Base-by-base conservation (phyloP, 2,797 vertebrate genomes). In the Allobates femoralis region DNA sequence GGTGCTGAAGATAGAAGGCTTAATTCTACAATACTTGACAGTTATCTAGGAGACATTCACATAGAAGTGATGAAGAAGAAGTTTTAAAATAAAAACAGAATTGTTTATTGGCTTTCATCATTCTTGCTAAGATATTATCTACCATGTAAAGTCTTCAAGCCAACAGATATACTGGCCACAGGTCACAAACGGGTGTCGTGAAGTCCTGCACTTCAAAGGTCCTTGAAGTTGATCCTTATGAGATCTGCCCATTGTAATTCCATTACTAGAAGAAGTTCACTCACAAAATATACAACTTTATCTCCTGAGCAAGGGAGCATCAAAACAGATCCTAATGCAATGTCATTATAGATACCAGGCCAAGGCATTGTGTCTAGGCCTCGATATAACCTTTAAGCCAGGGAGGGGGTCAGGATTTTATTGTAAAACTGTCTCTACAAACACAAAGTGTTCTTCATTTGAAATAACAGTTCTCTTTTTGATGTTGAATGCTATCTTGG, bases 1-100 rank as follows among this genome's bases (percentile, higher is more conserved):
- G 87, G 87, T 88, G 71, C 87, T 85, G 83, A 88, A 88, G 66
- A 30, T 19, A 75, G 55, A 78, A 81, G 8, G 3, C 23, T 34
- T 64, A 3, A 16, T 77, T n/a, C 26, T 50, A 14, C 18, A 56
- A 30, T 71, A 26, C 23, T 32, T 26, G n/a, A 30, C 58, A 81
- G 28, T 56, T 19, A 69, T 5, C 26, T 69, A 14, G 19, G 18
- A 62, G n/a, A 74, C 32, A 74, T 3, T 21, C 18, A 71, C 10
- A 6, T 64, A n/a, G 10, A 71, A 11, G 8, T 53, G 3, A 79
- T 19, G 16, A n/a, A 67, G 11, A 46, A 23, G 10, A 56, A 41
- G 37, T 75, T 46, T 46, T 32, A 34, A 60, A 75, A 46, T 74
- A 83, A 60, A 46, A 60, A 50, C 5, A 0, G n/a, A 41, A 11